These are phyloP conservation scores for Drosophila eohydei DNA, from an alignment of 2,888 invertebrate genomes.

Conservation along the genomic window DNA sequence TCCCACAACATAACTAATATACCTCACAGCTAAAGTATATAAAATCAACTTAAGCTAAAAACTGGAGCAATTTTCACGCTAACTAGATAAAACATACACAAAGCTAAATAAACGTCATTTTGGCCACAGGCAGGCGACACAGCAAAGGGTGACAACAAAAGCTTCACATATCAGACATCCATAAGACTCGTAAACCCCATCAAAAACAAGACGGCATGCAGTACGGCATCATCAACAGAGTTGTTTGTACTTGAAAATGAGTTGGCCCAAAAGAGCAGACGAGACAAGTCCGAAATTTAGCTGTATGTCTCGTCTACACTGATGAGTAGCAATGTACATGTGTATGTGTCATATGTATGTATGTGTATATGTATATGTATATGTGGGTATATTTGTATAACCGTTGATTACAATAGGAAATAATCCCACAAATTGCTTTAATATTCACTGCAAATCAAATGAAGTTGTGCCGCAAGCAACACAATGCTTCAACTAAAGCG, in stretches of 20 bases:
- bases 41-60: slow-evolving; percentile 33
- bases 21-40: not conserved
- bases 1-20: not conserved
- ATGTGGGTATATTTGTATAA: slow-evolving; percentile 36
- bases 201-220: slow-evolving; percentile 19
- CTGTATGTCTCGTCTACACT: not conserved
- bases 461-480: slow-evolving; percentile 68
- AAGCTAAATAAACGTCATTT: slow-evolving; percentile 60
- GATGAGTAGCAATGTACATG: slow-evolving; percentile 8
- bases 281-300: not conserved
- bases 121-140: slow-evolving; percentile 44
- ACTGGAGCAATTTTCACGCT: slow-evolving; percentile 78
- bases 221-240: slow-evolving; percentile 40
- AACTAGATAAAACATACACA: slow-evolving; percentile 37
- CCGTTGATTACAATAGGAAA: slow-evolving; percentile 81
- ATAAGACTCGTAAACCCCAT: slow-evolving; percentile 34
- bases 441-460: slow-evolving; percentile 82
- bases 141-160: slow-evolving; percentile 14
- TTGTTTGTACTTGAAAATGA: slow-evolving; percentile 75
- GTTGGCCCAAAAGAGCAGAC: slow-evolving; percentile 53
- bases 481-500: slow-evolving; percentile 46
- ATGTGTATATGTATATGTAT: not conserved
- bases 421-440: slow-evolving; percentile 82
- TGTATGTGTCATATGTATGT: not conserved
- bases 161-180: slow-evolving; percentile 16